Evolutionary conservation across 2,797 vertebrate species (phyloP), one percentile per base, ranked within the genome.

Genomic region (Syngnathus rostellatus): DNA sequence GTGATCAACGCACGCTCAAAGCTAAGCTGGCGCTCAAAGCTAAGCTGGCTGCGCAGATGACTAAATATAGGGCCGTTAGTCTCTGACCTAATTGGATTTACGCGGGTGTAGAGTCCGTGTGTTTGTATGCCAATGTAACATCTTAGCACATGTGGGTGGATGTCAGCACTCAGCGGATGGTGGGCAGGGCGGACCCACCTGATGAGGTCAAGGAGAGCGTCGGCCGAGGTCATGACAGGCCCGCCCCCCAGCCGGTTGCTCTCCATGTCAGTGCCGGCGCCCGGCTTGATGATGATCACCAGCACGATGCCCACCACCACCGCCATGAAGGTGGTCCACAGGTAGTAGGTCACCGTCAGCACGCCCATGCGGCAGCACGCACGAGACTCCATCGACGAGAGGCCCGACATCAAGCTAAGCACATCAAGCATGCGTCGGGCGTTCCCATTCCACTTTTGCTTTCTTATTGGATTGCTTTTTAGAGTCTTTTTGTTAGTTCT

Each of bases 251-350:
- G 69, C 31, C 88, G 87, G 76, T 89, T 68, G 3, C 87, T 71
- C 53, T 94, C 93, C 83, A 94, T 89, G 21, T 94, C 92, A 0
- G 93, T 92, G 0, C 92, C 94, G 0, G 83, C 85, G 0, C 94
- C 94, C 0, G 94, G 94, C 67, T 94, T 93, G 82, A 95, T 94
- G 84, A 86, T 83, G 71, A 93, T 41, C 64, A 94, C 94, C 0
- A 95, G 88, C 19, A 91, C 12, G 75, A 96, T 95, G 45, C 94
- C 94, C 0, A 94, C 85, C 0, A 93, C 89, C 65, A 95, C 94
- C 0, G 94, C 94, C 14, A 95, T 85, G 84, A 96, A 95, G 53
- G 94, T 96, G 65, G 94, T 95, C 94, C 94, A 95, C 53, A 95
- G 90, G 77, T 95, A 95, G 76, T 95, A 95, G 14, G 94, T 94